phyloP scores from a whole-genome alignment of 2,797 vertebrate genomes.

The Chrosomus eos region DNA sequence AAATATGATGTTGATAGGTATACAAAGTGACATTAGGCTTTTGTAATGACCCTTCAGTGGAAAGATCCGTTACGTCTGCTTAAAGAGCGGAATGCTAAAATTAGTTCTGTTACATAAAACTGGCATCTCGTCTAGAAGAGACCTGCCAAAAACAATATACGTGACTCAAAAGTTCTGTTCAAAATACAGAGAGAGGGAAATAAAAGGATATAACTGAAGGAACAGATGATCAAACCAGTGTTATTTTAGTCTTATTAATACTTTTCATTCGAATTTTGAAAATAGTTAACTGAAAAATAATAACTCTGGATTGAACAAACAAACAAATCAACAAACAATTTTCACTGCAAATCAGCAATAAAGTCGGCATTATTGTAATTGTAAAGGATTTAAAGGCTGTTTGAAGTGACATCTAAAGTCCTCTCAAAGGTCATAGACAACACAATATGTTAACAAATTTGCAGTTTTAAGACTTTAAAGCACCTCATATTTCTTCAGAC shows the following conservation, averaged over 20 bases:
- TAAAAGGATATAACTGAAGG: not conserved
- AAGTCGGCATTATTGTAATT: not conserved
- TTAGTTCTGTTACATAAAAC: conserved; percentile 58
- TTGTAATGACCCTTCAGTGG: conserved; percentile 63
- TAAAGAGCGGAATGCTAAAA: conserved; percentile 56
- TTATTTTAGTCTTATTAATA: not conserved
- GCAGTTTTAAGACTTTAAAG: not conserved
- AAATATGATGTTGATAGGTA: conserved; percentile 35
- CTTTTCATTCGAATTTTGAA: not conserved
- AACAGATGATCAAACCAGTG: not conserved
- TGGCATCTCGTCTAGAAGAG: conserved; percentile 32
- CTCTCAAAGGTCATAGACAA: conserved; percentile 26
- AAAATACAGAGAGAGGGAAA: not conserved
- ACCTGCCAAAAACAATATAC: conserved; percentile 22
- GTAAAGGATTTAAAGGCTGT: not conserved
- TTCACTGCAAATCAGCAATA: not conserved
- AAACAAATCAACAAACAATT: not conserved
- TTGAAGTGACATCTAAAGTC: conserved; percentile 21
- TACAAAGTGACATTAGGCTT: conserved; percentile 54
- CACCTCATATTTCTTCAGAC: not conserved
- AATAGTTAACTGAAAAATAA: not conserved
- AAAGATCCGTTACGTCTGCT: conserved; percentile 51
- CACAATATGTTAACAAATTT: conserved; percentile 18
- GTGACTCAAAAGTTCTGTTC: conserved; percentile 14
- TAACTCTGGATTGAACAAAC: not conserved